Base-by-base conservation (phyloP, 2,888 invertebrate species). In the Drosophila kanekoi region DNA sequence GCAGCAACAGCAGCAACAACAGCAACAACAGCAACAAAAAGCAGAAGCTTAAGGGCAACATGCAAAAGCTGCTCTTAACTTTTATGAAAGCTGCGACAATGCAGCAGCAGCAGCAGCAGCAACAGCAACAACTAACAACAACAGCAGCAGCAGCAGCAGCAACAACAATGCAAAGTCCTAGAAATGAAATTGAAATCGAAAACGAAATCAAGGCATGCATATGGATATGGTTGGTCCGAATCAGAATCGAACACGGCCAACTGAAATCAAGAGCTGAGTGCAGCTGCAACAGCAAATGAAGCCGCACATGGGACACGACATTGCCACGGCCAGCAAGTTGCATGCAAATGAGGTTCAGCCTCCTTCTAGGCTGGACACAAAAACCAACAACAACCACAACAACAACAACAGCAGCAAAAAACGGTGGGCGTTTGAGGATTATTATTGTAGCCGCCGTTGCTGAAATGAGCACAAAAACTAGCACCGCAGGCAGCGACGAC, bases 121-220 rank as follows among this genome's bases (percentile, higher is more conserved):
- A 47, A 9, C 11, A 58, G 41, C 51, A 67, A 18, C 60, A 53
- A 43, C 20, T 56, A 62, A 18, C 28, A 35, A 8, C 56, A 16
- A 6, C 43, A 28, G 3, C 45, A 16, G 9, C 43, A 28, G 3
- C 45, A 35, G 9, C 43, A 28, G 3, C 45, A 35, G 6, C 40
- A 59, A 9, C 49, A 58, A 54, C 58, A 57, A 61, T 43, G 28
- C 47, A 43, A 53, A 81, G 69, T 74, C 65, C 72, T 64, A 82
- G 69, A 82, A 78, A 86, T 85, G 87, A 88, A 88, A 90, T 85
- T 74, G 87, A 85, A 84, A 89, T 89, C 79, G 87, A 89, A 89
- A 90, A 78, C 66, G 84, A 86, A 89, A 81, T 87, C 87, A 81
- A 77, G 52, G 77, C 84, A 89, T 83, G 84, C 84, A 84, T 87